These are phyloP conservation scores for Campaea margaritaria DNA, from an alignment of 2,888 invertebrate genomes.

Conservation along the genomic window DNA sequence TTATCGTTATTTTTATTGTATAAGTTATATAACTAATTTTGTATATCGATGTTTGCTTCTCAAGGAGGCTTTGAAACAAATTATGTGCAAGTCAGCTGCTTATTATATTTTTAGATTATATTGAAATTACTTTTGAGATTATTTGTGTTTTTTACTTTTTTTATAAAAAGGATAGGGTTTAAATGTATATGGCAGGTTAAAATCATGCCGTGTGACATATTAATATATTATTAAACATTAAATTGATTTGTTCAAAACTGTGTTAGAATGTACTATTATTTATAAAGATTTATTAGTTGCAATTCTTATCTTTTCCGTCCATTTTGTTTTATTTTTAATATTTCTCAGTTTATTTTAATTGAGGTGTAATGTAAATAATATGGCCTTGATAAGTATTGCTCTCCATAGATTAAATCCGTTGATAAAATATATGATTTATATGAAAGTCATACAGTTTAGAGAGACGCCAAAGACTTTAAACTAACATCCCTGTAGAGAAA, in stretches of 20 bases:
- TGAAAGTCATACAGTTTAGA: constrained; percentile 82
- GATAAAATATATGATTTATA: constrained; percentile 56
- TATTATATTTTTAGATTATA: constrained; percentile 60
- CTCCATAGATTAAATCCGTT: constrained; percentile 31
- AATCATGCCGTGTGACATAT: constrained; percentile 56
- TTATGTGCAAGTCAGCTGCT: constrained; percentile 60
- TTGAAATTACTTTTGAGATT: constrained; percentile 83
- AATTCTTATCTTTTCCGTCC: constrained; percentile 83
- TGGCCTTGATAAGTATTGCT: constrained; percentile 45
- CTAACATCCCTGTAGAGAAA: constrained; percentile 50
- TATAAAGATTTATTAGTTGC: constrained; percentile 57
- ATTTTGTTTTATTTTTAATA: constrained; percentile 62
- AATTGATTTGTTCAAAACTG: constrained; percentile 66
- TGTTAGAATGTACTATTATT: constrained; percentile 55
- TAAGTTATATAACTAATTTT: constrained; percentile 30
- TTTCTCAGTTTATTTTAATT: constrained; percentile 56
- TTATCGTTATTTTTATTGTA: constrained; percentile 24
- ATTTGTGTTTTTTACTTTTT: constrained; percentile 74
- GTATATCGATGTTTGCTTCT: constrained; percentile 42
- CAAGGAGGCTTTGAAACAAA: constrained; percentile 38
- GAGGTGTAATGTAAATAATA: constrained; percentile 56
- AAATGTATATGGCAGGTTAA: constrained; percentile 35
- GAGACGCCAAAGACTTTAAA: constrained; percentile 79
- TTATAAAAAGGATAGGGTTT: constrained; percentile 65
- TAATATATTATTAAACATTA: constrained; percentile 49